phyloP scores from a whole-genome alignment of 2,888 invertebrate genomes.

The Caprella mutica region DNA sequence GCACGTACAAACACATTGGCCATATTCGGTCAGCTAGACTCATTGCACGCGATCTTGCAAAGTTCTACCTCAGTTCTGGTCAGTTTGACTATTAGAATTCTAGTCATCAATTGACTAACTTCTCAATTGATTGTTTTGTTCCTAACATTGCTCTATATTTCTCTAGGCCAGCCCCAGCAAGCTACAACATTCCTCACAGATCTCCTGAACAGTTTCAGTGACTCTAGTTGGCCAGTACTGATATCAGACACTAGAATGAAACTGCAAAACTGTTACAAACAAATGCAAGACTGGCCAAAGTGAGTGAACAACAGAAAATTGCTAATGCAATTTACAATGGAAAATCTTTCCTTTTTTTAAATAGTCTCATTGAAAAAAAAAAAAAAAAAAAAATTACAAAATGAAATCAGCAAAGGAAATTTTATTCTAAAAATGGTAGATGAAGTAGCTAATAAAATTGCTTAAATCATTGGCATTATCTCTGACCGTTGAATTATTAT shows the following conservation, averaged over 20 bases:
- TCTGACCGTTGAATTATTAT: too few species aligned
- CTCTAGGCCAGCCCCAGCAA: slow-evolving; percentile 65
- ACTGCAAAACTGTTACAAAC: slow-evolving; percentile 69
- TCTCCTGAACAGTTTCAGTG: slow-evolving; percentile 69
- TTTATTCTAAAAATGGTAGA: too few species aligned
- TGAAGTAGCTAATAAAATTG: too few species aligned
- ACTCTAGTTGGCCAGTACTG: slow-evolving; percentile 75
- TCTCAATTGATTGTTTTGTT: slow-evolving; percentile 24
- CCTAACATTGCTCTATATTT: slow-evolving; percentile 35
- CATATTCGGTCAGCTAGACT: slow-evolving; percentile 69
- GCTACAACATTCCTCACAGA: slow-evolving; percentile 80
- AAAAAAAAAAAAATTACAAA: too few species aligned
- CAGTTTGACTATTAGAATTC: too few species aligned
- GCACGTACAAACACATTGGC: slow-evolving; percentile 89
- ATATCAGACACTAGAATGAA: slow-evolving; percentile 72
- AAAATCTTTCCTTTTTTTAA: too few species aligned
- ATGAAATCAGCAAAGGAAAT: too few species aligned
- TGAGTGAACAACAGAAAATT: too few species aligned
- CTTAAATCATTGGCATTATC: too few species aligned
- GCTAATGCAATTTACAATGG: too few species aligned
- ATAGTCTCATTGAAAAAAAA: too few species aligned
- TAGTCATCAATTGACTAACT: slow-evolving; percentile 41
- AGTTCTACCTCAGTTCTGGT: slow-evolving; percentile 78
- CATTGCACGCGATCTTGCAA: slow-evolving; percentile 77
- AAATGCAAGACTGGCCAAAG: slow-evolving; percentile 58